A percentile compares a stretch with the other conserved stretches of the same genome.
Evolutionary conservation across 2,888 invertebrate species (phyloP).

Genomic region (Nomada lathburiana): DNA sequence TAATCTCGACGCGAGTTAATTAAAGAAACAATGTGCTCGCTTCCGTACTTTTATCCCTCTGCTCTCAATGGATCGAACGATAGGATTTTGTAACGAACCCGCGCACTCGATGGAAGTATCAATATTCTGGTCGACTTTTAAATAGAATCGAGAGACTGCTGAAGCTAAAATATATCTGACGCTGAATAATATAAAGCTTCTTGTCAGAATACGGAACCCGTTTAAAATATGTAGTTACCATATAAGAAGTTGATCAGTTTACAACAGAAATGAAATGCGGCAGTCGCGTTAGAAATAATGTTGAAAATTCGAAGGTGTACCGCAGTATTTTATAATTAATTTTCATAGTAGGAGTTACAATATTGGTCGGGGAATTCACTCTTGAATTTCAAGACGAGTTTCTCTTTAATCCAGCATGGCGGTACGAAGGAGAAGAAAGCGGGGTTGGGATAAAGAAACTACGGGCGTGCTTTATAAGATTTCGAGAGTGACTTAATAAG

Average conservation of each 20-base stretch:
- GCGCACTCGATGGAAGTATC: constrained; percentile 15
- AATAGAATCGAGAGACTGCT: background rate
- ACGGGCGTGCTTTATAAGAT: constrained; percentile 49
- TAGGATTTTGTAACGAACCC: constrained; percentile 26
- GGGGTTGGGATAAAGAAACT: constrained; percentile 17
- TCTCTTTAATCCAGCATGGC: constrained; percentile 39
- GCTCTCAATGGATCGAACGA: constrained; percentile 35
- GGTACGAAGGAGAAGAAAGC: constrained; percentile 17
- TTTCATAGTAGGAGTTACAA: background rate
- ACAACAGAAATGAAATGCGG: constrained; percentile 4
- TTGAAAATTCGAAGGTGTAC: background rate
- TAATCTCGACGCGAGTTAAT: constrained; percentile 57
- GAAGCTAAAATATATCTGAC: background rate
- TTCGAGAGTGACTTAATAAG: constrained; percentile 65
- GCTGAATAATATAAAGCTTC: too few relatives aligned
- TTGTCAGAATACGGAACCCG: too few relatives aligned
- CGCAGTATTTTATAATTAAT: background rate
- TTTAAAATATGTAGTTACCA: background rate
- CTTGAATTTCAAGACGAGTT: constrained; percentile 2
- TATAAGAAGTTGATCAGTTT: constrained; percentile 5
- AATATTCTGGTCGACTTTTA: constrained; percentile 28
- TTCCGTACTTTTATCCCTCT: background rate
- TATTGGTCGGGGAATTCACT: background rate
- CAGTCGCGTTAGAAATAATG: background rate
- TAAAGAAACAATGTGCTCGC: constrained; percentile 59